These are phyloP conservation scores for Apeira syringaria DNA, from an alignment of 2,888 invertebrate species.

Conservation along the genomic window DNA sequence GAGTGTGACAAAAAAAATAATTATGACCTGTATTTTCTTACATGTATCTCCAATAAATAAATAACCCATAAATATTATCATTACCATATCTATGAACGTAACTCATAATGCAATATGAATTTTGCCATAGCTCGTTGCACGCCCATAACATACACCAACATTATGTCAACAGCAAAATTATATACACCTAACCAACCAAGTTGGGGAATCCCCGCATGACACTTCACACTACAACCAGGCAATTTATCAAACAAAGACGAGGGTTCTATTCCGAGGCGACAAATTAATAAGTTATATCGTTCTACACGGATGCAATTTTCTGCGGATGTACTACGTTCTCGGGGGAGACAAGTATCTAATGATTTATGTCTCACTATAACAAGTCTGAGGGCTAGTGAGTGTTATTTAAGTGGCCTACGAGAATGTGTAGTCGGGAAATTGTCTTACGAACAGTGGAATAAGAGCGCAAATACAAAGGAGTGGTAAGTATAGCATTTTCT, in stretches of 20 bases:
- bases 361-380: constrained; percentile 20
- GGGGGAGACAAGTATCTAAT: constrained; percentile 25
- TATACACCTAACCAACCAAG: constrained; percentile 20
- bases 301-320: constrained; percentile 53
- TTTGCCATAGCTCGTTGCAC: background rate
- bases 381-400: constrained; percentile 9
- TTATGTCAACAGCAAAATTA: constrained; percentile 21
- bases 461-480: too few relatives aligned
- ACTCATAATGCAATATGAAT: too few relatives aligned
- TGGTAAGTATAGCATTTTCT: too few relatives aligned
- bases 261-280: constrained; percentile 35
- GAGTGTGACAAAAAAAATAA: too few relatives aligned
- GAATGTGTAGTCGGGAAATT: background rate
- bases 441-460: too few relatives aligned
- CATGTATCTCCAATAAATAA: too few relatives aligned
- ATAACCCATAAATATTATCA: too few relatives aligned
- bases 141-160: constrained; percentile 7
- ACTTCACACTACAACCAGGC: constrained; percentile 26
- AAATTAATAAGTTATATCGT: constrained; percentile 60
- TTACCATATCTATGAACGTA: too few relatives aligned
- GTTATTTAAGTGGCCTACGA: constrained; percentile 23
- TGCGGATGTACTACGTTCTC: constrained; percentile 32
- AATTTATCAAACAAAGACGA: constrained; percentile 32
- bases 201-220: constrained; percentile 24
- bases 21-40: too few relatives aligned